A percentile compares a stretch with the other conserved stretches of the same genome.
phyloP scores from a whole-genome alignment of 1,140 invertebrate genomes.

The Nasonia longicornis region DNA sequence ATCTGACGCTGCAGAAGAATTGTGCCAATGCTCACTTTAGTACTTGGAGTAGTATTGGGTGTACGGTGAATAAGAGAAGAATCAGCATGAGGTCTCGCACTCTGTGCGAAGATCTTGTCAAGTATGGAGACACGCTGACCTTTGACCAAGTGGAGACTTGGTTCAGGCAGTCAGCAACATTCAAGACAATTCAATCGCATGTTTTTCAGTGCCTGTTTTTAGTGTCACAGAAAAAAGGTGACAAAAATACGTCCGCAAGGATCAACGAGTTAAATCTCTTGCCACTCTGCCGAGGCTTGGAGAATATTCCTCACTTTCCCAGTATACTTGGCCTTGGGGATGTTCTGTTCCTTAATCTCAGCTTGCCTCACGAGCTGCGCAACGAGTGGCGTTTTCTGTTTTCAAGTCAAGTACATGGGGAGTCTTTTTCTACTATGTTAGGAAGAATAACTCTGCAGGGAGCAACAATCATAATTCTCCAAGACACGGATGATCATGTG shows the following conservation, averaged over 20 bases:
- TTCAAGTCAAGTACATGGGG: slow-evolving; percentile 85
- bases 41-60: slow-evolving; percentile 66
- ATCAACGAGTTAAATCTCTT: slow-evolving; percentile 70
- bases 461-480: slow-evolving; percentile 81
- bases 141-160: slow-evolving; percentile 61
- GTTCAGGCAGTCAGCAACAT: slow-evolving; percentile 58
- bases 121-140: slow-evolving; percentile 57
- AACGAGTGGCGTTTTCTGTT: slow-evolving; percentile 86
- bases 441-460: slow-evolving; percentile 83
- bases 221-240: slow-evolving; percentile 66
- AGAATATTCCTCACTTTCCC: slow-evolving; percentile 80
- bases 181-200: slow-evolving; percentile 65
- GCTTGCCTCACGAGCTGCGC: slow-evolving; percentile 78
- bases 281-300: slow-evolving; percentile 72
- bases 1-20: slow-evolving; percentile 65
- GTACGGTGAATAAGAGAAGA: slow-evolving; percentile 64
- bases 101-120: slow-evolving; percentile 61
- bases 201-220: slow-evolving; percentile 66
- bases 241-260: slow-evolving; percentile 59
- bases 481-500: slow-evolving; percentile 84
- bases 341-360: slow-evolving; percentile 82
- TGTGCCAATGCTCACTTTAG: slow-evolving; percentile 58
- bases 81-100: slow-evolving; percentile 63
- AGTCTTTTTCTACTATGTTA: slow-evolving; percentile 85
- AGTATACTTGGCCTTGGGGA: slow-evolving; percentile 82